Evolutionary conservation across 2,888 invertebrate genomes (phyloP).

Genomic region (Cerastis rubricosa): DNA sequence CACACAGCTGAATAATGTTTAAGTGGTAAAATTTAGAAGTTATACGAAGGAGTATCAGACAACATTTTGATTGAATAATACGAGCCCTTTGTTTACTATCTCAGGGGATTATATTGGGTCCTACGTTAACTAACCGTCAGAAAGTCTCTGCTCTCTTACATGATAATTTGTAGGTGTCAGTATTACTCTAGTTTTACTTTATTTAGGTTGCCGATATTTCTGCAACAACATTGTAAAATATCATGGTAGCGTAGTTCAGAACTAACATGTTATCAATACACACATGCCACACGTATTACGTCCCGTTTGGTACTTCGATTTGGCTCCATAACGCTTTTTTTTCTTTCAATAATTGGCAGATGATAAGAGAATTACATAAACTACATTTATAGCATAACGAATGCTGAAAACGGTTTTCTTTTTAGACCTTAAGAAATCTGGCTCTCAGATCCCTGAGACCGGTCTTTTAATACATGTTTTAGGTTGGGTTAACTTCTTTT

Average conservation of each 20-base stretch:
- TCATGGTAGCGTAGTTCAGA: not conserved
- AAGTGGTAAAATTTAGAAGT: not conserved
- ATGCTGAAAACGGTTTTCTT: not conserved
- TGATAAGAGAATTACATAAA: not conserved
- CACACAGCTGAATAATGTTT: not conserved
- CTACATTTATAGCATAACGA: not conserved
- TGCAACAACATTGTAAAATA: not conserved
- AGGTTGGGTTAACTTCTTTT: not conserved
- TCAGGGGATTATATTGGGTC: conserved; percentile 21
- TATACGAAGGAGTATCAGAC: not conserved
- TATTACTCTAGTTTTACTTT: not conserved
- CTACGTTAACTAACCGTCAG: not conserved
- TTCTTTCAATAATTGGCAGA: not conserved
- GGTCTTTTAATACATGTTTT: not conserved
- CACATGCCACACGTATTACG: not conserved
- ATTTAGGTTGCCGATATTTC: not conserved
- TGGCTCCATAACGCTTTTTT: not conserved
- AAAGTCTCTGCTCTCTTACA: not conserved
- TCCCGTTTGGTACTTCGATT: not conserved
- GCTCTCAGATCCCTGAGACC: not conserved
- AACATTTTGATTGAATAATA: too few species aligned
- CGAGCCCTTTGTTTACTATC: not conserved
- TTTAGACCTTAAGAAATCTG: not conserved
- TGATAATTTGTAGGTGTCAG: not conserved
- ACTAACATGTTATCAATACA: conserved; percentile 8